phyloP scores from a whole-genome alignment of 2,797 vertebrate genomes.

The Anisognathus igniventris region DNA sequence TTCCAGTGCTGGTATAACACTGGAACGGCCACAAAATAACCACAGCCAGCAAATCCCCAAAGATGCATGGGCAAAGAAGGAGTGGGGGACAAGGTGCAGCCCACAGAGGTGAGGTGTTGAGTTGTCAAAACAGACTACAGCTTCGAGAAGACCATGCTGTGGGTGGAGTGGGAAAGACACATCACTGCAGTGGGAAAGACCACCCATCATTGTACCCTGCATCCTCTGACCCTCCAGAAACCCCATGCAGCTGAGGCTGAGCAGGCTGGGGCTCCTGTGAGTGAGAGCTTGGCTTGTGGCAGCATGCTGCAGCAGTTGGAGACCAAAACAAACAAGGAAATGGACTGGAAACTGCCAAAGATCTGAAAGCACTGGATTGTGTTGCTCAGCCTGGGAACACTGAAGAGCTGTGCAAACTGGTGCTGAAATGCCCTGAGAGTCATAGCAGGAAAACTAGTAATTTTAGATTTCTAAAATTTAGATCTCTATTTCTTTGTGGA shows the following conservation, averaged over 20 bases:
- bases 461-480: not conserved
- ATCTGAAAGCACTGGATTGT: not conserved
- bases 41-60: not conserved
- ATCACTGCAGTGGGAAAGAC: not conserved
- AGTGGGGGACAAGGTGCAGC: not conserved
- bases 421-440: not conserved
- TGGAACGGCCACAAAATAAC: too few relatives aligned
- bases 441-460: not conserved
- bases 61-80: not conserved
- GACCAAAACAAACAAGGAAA: not conserved
- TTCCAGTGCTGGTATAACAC: not conserved
- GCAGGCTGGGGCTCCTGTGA: not conserved
- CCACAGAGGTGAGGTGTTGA: not conserved
- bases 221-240: not conserved
- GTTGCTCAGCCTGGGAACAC: not conserved
- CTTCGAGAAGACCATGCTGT: accelerated
- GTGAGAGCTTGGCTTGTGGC: not conserved
- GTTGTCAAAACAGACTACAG: not conserved
- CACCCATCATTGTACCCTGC: not conserved
- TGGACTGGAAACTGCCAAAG: not conserved
- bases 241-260: not conserved
- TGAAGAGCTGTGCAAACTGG: not conserved
- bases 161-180: not conserved
- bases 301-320: not conserved
- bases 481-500: not conserved